Conservation (phyloP, 2,888 invertebrate species). For the Ichneumoninae sp. region DNA sequence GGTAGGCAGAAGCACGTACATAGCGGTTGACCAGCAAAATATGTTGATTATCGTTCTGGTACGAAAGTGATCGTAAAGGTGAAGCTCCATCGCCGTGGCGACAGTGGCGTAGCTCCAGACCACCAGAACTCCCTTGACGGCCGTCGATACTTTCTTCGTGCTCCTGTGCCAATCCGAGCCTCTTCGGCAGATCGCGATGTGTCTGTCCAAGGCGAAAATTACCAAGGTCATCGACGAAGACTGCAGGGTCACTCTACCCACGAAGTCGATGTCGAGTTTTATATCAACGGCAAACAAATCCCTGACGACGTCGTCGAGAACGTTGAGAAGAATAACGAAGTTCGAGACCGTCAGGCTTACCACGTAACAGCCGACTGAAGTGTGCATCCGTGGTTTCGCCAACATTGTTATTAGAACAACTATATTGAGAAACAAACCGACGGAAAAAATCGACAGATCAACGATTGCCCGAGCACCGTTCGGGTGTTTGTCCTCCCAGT, state of each 20-base stretch:
- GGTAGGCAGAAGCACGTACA: constrained; percentile 73
- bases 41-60: constrained; percentile 68
- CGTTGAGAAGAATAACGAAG: constrained; percentile 74
- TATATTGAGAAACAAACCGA: constrained; percentile 64
- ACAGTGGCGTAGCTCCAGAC: constrained; percentile 75
- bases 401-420: constrained; percentile 62
- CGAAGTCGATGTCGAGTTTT: constrained; percentile 74
- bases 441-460: constrained; percentile 62
- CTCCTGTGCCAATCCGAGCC: constrained; percentile 61
- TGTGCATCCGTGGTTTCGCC: constrained; percentile 67
- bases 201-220: constrained; percentile 74
- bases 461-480: constrained; percentile 46
- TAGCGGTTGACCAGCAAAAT: constrained; percentile 73
- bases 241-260: constrained; percentile 75
- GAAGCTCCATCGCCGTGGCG: constrained; percentile 74
- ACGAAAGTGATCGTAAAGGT: constrained; percentile 71
- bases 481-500: constrained; percentile 44
- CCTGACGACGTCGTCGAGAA: constrained; percentile 70
- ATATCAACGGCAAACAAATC: constrained; percentile 70
- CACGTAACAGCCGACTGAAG: constrained; percentile 73
- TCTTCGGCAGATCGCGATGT: constrained; percentile 69
- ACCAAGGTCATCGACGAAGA: constrained; percentile 75
- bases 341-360: constrained; percentile 74
- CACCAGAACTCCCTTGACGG: constrained; percentile 71
- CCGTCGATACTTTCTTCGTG: constrained; percentile 63